phyloP scores from a whole-genome alignment of 37 sponge, comb jelly and placozoan genomes.

The Cladorhizidae sp. region DNA sequence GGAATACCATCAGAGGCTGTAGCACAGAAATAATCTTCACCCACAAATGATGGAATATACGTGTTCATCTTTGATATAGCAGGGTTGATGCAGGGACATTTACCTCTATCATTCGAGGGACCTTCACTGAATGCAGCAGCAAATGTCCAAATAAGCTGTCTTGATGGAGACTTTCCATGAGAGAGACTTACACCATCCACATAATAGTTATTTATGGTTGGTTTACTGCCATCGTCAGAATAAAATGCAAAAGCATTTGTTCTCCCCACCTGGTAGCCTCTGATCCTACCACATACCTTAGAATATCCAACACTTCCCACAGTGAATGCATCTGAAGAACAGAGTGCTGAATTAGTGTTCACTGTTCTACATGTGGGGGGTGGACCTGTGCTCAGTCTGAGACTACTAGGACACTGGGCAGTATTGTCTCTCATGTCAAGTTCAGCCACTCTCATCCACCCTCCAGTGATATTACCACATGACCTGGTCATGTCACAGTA shows the following conservation, averaged over 20 bases:
- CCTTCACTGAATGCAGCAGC: neutral
- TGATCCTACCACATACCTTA: slow-evolving; percentile 55
- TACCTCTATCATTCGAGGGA: neutral
- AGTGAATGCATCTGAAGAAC: slow-evolving; percentile 30
- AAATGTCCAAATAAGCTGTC: slow-evolving; percentile 41
- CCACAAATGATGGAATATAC: slow-evolving; percentile 3
- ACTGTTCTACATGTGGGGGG: neutral
- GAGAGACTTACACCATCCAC: slow-evolving; percentile 42
- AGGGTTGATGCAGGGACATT: neutral
- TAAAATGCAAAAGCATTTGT: slow-evolving; percentile 14
- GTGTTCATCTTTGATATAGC: neutral
- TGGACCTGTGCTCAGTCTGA: neutral
- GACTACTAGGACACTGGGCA: slow-evolving; percentile 11
- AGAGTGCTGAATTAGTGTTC: neutral
- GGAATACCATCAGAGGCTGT: too few relatives aligned
- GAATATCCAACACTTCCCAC: slow-evolving; percentile 27
- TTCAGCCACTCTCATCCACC: slow-evolving; percentile 34
- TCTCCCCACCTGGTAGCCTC: slow-evolving; percentile 36
- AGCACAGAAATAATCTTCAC: slow-evolving; percentile 28
- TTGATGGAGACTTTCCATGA: neutral
- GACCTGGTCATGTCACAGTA: slow-evolving; percentile 35
- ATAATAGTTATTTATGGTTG: slow-evolving; percentile 15
- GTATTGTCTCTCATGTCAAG: slow-evolving; percentile 12
- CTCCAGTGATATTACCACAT: slow-evolving; percentile 29
- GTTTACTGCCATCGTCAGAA: neutral